These are phyloP conservation scores for Polylopha cassiicola DNA, from an alignment of 2,888 invertebrate genomes.

Conservation along the genomic window DNA sequence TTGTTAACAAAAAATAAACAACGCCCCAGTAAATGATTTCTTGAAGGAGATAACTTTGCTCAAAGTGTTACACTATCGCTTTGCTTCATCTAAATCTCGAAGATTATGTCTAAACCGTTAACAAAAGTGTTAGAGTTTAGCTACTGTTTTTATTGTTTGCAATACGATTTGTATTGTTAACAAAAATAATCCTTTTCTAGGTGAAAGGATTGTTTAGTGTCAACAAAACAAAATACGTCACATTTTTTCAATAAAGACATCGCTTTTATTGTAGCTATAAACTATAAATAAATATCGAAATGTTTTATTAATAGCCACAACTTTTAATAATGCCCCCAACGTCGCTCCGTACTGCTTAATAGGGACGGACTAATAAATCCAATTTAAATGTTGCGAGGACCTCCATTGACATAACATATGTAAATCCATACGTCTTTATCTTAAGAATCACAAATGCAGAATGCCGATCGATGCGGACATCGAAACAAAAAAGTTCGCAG, in stretches of 20 bases:
- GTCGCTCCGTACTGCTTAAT: constrained; percentile 54
- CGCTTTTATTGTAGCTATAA: too few species aligned
- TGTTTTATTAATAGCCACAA: constrained; percentile 31
- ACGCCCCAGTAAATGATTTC: constrained; percentile 48
- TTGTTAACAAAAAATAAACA: constrained; percentile 15
- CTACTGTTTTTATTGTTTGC: constrained; percentile 63
- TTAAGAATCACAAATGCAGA: constrained; percentile 69
- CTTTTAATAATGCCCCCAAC: constrained; percentile 53
- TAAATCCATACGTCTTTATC: constrained; percentile 76
- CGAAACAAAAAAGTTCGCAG: constrained; percentile 48
- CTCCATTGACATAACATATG: constrained; percentile 74
- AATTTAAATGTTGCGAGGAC: constrained; percentile 72
- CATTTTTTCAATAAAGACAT: constrained; percentile 6
- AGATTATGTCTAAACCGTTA: constrained; percentile 45
- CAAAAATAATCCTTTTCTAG: constrained; percentile 51
- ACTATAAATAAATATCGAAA: too few species aligned
- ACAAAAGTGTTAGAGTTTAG: constrained; percentile 46
- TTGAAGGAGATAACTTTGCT: constrained; percentile 49
- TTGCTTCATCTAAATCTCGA: constrained; percentile 44
- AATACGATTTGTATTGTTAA: constrained; percentile 61
- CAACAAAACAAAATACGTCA: constrained; percentile 10
- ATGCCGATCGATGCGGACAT: constrained; percentile 56
- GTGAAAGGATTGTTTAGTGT: constrained; percentile 47
- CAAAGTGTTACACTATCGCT: constrained; percentile 50
- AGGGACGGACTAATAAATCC: constrained; percentile 70